Evolutionary conservation across 2,113 vertebrate genomes (phyloP), one percentile per base, ranked within the genome.

Genomic region (Cariama cristata): DNA sequence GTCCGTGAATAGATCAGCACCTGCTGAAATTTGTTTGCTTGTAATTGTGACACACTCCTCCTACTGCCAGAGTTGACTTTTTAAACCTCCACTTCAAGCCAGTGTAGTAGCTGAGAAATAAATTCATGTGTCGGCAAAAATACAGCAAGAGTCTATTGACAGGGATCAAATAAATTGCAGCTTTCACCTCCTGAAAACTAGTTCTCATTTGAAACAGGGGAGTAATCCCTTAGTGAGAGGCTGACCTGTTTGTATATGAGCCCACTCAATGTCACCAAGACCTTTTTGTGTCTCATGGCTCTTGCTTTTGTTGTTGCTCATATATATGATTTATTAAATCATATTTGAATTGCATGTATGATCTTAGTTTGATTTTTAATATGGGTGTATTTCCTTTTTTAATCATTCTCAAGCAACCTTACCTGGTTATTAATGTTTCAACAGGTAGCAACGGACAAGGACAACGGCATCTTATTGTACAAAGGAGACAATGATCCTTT

Each of bases 401-500:
- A 49, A 33, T 44, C 22, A 13, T 62, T 74, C 58, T 64, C 52
- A 87, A 93, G 55, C 63, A 89, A 26, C 42, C 24, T 94, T 19
- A 79, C 2, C 3, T 88, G 69, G 20, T 77, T 74, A 19, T 95
- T 90, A 33, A 73, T 94, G 52, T 97, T 92, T 93, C 76, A 58
- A 58, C 91, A 99, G 99, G 99, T 99, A 94, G 99, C 99, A 79
- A 99, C 99, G 0, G 99, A 99, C 96, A 99, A 99, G 97, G 99
- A 99, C 98, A 99, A 99, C 0, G 99, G 99, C 40, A 98, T 99
- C 93, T 97, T 99, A 45, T 92, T 99, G 47, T 99, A 99, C 95
- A 99, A 99, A 93, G 99, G 99, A 11, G 99, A 99, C 97, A 99
- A 99, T 0, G 99, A 99, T 95, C 99, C 99, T 4, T 95, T 99